phyloP scores from a whole-genome alignment of 2,797 vertebrate species.

The Enteromius radiatus region DNA sequence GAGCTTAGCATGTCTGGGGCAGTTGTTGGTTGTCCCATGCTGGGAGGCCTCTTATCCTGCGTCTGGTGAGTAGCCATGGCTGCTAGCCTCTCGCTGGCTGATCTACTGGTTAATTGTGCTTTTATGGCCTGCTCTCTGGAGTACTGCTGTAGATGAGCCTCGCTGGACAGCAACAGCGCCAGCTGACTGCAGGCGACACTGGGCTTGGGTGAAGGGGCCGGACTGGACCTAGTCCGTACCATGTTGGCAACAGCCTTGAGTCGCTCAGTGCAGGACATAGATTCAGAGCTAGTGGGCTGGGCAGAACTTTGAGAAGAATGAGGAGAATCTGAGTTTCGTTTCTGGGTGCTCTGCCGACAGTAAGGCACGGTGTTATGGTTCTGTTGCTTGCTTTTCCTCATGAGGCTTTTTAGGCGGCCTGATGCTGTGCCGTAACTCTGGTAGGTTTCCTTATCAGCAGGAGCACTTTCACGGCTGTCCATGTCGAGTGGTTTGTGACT shows the following conservation, averaged over 20 bases:
- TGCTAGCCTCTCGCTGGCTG: conserved; percentile 94
- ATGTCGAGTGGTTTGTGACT: conserved; percentile 83
- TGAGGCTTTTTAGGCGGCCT: conserved; percentile 91
- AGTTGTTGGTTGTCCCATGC: conserved; percentile 76
- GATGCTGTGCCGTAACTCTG: conserved; percentile 92
- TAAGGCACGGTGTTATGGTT: conserved; percentile 88
- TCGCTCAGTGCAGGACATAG: conserved; percentile 91
- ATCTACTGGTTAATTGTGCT: conserved; percentile 92
- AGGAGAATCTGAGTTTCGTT: conserved; percentile 86
- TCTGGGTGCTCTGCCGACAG: conserved; percentile 79
- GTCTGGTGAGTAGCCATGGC: conserved; percentile 90
- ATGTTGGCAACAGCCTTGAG: conserved; percentile 96
- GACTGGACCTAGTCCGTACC: conserved; percentile 94
- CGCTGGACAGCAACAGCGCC: conserved; percentile 95
- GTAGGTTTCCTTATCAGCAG: conserved; percentile 85
- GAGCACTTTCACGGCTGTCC: conserved; percentile 76
- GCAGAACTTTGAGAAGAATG: conserved; percentile 80
- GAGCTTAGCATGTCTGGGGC: conserved; percentile 82
- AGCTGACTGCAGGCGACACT: conserved; percentile 97
- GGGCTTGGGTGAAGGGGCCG: conserved; percentile 93
- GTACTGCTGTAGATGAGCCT: conserved; percentile 98
- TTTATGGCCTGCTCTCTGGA: conserved; percentile 96
- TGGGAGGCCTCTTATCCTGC: conserved; percentile 85
- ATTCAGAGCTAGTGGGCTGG: conserved; percentile 79
- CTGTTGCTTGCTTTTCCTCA: conserved; percentile 94